phyloP scores from a whole-genome alignment of 2,797 vertebrate species.

The Syncerus caffer region DNA sequence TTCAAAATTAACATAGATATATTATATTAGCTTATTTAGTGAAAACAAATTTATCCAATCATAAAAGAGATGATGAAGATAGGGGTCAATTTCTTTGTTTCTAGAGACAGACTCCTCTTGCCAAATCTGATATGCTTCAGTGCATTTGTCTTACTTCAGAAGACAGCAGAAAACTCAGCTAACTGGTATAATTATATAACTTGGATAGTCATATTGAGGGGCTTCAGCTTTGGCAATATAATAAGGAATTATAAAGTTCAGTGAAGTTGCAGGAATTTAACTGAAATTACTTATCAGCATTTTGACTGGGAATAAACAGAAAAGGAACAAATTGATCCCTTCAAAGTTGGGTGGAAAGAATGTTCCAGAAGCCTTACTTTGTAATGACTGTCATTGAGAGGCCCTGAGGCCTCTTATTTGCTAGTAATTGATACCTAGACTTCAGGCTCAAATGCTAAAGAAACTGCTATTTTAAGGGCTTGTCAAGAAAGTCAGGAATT shows the following conservation, averaged over 20 bases:
- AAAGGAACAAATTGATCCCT: slow-evolving; percentile 44
- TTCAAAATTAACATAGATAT: slow-evolving; percentile 36
- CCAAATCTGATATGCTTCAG: slow-evolving; percentile 17
- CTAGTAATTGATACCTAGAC: slow-evolving; percentile 62
- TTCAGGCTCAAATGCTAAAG: slow-evolving; percentile 22
- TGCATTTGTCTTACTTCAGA: background rate
- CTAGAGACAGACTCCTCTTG: background rate
- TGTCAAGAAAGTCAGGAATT: slow-evolving; percentile 35
- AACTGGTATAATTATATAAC: background rate
- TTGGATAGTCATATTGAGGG: background rate
- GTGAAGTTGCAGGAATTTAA: slow-evolving; percentile 29
- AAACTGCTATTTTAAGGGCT: slow-evolving; percentile 41
- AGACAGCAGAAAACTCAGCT: background rate
- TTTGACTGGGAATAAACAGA: slow-evolving; percentile 6
- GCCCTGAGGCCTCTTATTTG: slow-evolving; percentile 38
- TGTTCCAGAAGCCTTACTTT: slow-evolving; percentile 28
- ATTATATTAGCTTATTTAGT: slow-evolving; percentile 6
- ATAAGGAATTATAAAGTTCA: slow-evolving; percentile 15
- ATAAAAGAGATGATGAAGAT: slow-evolving; percentile 23
- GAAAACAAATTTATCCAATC: slow-evolving; percentile 52
- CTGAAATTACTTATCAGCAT: slow-evolving; percentile 26
- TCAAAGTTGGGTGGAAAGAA: slow-evolving; percentile 43
- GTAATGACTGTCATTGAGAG: slow-evolving; percentile 61
- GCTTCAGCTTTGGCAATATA: background rate
- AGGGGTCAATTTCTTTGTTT: slow-evolving; percentile 8